Percentiles rank a stretch among this genome's conserved stretches.
Evolutionary conservation across 2,888 invertebrate genomes (phyloP).

Genomic region (Meteorus cinctellus): DNA sequence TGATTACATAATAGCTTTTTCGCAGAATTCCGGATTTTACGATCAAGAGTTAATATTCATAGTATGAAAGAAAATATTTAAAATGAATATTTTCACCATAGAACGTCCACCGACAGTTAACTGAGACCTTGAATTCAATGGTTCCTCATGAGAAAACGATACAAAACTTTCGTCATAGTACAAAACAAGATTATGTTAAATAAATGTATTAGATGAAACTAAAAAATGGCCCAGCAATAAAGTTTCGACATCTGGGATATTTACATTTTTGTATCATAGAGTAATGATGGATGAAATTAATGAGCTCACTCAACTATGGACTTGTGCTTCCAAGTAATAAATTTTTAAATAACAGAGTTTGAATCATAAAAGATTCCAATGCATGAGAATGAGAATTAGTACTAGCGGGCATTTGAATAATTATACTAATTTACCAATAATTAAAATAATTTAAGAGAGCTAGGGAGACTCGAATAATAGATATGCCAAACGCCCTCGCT

Average conservation of each 20-base stretch:
- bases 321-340: not conserved
- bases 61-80: not conserved
- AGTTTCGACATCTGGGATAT: not conserved
- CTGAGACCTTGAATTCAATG: not conserved
- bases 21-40: not conserved
- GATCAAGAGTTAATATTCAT: not conserved
- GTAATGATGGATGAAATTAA: not conserved
- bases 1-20: not conserved
- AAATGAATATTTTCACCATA: not conserved
- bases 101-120: not conserved
- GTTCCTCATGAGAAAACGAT: not conserved
- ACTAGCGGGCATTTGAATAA: constrained; percentile 12
- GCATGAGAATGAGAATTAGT: not conserved
- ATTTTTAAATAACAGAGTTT: not conserved
- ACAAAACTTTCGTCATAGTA: not conserved
- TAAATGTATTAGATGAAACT: not conserved
- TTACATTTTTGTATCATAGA: not conserved
- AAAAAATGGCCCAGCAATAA: not conserved
- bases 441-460: constrained; percentile 7
- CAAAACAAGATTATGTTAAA: not conserved
- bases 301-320: not conserved
- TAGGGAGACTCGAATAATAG: constrained; percentile 10
- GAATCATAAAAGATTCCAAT: constrained; percentile 1
- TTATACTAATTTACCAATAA: constrained; percentile 23
- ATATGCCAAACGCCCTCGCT: not conserved